Conservation (phyloP, 2,113 vertebrate species). For the Eudyptes chrysolophus region DNA sequence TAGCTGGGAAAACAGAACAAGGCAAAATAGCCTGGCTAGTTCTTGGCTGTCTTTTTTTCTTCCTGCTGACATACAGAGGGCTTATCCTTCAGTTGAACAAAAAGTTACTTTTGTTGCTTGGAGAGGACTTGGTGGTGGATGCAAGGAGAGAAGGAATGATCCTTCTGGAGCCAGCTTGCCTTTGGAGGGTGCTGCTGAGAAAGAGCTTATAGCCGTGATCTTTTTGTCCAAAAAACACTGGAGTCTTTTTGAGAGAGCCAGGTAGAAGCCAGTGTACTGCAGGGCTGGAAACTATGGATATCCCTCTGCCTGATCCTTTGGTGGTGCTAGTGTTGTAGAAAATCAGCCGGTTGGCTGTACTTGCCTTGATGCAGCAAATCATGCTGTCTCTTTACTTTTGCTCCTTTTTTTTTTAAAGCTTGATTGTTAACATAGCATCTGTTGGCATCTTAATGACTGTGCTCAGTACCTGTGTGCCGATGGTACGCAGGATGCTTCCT, state of each 20-base stretch:
- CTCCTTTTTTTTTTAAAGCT: background rate
- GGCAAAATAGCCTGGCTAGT: background rate
- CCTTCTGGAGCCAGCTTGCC: background rate
- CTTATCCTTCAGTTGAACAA: background rate
- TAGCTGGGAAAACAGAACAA: background rate
- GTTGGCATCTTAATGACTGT: background rate
- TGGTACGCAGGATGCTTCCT: background rate
- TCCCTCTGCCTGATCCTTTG: slow-evolving; percentile 45
- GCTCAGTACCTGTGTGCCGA: background rate
- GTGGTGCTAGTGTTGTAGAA: slow-evolving; percentile 57
- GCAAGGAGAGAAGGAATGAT: background rate
- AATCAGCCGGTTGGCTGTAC: background rate
- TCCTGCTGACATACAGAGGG: background rate
- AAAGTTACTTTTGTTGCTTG: background rate
- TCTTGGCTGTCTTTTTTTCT: background rate
- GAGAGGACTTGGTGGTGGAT: background rate
- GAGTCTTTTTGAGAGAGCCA: background rate
- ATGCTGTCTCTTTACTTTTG: background rate
- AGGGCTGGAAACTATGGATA: background rate
- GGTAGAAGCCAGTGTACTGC: background rate
- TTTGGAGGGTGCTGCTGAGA: background rate
- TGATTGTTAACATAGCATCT: background rate
- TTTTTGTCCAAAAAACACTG: background rate
- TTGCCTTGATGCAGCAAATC: background rate
- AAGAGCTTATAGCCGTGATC: background rate